Evolutionary conservation across 2,797 vertebrate species (phyloP).

Genomic region (Apodemus agrarius): DNA sequence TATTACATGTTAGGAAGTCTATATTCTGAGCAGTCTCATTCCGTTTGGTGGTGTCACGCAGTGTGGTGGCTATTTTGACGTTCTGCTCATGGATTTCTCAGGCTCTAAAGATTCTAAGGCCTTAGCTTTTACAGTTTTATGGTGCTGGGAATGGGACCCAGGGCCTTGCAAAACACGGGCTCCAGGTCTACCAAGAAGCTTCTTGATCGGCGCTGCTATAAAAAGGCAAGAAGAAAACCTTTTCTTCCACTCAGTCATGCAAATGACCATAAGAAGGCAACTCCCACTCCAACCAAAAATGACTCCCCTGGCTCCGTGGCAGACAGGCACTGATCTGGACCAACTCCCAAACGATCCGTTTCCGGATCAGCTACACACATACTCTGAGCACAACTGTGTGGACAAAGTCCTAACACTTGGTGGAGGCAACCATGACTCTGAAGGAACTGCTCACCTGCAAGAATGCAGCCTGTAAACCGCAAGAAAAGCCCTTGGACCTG

Average conservation of each 20-base stretch:
- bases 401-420: neutral
- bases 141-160: neutral
- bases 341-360: neutral
- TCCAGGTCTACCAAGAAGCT: neutral
- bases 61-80: neutral
- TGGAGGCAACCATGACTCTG: neutral
- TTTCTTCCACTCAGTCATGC: neutral
- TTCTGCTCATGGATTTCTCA: neutral
- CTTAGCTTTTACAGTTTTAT: neutral
- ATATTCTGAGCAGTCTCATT: neutral
- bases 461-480: neutral
- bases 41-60: neutral
- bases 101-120: neutral
- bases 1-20: constrained; percentile 29
- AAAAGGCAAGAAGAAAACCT: neutral
- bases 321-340: neutral
- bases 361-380: neutral
- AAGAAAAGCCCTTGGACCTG: neutral
- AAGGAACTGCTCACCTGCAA: neutral
- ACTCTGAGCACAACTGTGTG: neutral
- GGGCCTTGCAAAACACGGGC: neutral
- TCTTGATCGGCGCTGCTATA: neutral
- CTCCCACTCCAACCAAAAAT: neutral
- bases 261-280: neutral
- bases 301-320: neutral